A percentile compares a stretch with the other conserved stretches of the same genome.
Conservation (phyloP, 2,113 vertebrate genomes). For the Cnemophilus loriae region DNA sequence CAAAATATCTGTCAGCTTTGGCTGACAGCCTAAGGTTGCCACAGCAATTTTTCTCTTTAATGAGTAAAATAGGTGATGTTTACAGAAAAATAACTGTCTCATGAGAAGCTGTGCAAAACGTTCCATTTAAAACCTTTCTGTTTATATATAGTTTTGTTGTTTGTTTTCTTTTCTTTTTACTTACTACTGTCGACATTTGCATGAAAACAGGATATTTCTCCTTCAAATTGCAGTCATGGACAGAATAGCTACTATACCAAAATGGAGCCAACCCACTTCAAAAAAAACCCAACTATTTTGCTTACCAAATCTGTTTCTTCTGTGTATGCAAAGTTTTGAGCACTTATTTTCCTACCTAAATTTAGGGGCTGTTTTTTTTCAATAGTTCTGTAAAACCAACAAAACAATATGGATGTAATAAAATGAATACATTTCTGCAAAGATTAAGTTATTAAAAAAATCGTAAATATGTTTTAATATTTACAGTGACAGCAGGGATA, state of each 20-base stretch:
- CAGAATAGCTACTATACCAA: conserved; percentile 37
- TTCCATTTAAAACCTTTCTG: conserved; percentile 52
- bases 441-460: not conserved
- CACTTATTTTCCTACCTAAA: conserved; percentile 44
- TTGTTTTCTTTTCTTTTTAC: conserved; percentile 61
- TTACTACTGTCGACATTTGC: conserved; percentile 50
- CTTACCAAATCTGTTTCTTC: conserved; percentile 45
- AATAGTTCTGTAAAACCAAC: not conserved
- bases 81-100: conserved; percentile 50
- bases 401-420: not conserved
- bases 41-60: conserved; percentile 49
- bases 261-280: conserved; percentile 43
- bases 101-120: conserved; percentile 36
- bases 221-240: conserved; percentile 53
- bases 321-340: not conserved
- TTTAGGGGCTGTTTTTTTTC: not conserved
- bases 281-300: not conserved
- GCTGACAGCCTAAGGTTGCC: conserved; percentile 18
- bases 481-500: not conserved
- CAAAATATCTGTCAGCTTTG: conserved; percentile 48
- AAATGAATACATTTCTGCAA: not conserved
- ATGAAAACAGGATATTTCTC: conserved; percentile 65
- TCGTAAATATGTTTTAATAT: not conserved
- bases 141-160: conserved; percentile 67
- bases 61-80: conserved; percentile 54